Base-by-base conservation (phyloP, 2,888 invertebrate genomes). In the Meganola albula region DNA sequence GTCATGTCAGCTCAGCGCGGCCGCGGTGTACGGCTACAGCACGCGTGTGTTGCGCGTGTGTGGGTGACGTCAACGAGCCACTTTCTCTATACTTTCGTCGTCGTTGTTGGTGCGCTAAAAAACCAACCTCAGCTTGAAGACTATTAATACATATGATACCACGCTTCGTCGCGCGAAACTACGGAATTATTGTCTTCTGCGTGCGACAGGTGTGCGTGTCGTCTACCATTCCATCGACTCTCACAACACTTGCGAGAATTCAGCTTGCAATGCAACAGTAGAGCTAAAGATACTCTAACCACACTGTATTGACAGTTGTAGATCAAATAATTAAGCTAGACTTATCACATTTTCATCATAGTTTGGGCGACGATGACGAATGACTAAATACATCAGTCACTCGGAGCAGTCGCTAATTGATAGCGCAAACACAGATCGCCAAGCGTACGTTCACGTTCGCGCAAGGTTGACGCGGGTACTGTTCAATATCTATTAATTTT, bases 81-180 rank as follows among this genome's bases (percentile, higher is more conserved):
- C 85, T 85, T 85, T 85, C 85, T 80, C 85, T 74, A 74, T 78
- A 85, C 85, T 85, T 85, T 85, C 85, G 84, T 83, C 85, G 84
- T 83, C 82, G 84, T 63, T 70, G 76, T 63, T 73, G 63, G 66
- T 70, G 80, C 72, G 76, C 83, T 84, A 84, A 84, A 85, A 84
- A 82, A 80, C 70, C 40, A 52, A 68, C 64, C 73, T 67, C 70
- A 66, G 71, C 69, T 74, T 76, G 78, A 58, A 67, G 63, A 65
- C 74, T 74, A 74, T 74, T 73, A 76, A 80, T 77, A 88, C 66
- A 68, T 63, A 69, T 77, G 74, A 70, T 63, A 70, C 71, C 69
- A 69, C 66, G 76, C 73, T 73, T 69, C 70, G 74, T 68, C 73
- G 76, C 72, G 67, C 71, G 64, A 71, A 72, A 73, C 74, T 58